Conservation (phyloP, 2,888 invertebrate genomes). For the Eupithecia insigniata region DNA sequence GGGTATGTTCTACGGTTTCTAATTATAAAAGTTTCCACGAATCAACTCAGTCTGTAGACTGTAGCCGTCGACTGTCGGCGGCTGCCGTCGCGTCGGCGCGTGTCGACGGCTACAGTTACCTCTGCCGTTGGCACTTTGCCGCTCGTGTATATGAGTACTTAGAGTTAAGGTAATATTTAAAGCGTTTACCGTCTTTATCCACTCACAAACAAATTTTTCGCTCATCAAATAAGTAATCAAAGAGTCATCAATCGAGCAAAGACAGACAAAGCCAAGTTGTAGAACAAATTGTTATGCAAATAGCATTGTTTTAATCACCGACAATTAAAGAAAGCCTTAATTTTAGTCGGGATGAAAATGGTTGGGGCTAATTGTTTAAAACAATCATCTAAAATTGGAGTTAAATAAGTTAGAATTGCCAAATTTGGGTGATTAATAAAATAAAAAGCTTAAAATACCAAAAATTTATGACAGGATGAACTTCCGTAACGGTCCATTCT, state of each 20-base stretch:
- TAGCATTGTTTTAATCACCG: constrained; percentile 14
- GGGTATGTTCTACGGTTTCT: constrained; percentile 1
- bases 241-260: background rate
- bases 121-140: too few relatives aligned
- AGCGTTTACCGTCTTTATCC: background rate
- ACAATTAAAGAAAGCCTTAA: constrained; percentile 14
- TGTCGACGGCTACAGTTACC: too few relatives aligned
- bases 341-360: constrained; percentile 10
- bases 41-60: background rate
- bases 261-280: constrained; percentile 9
- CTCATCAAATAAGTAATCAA: constrained; percentile 8
- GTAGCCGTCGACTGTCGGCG: too few relatives aligned
- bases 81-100: too few relatives aligned
- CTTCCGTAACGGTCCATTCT: background rate
- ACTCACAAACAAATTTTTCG: background rate
- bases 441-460: too few relatives aligned
- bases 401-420: too few relatives aligned
- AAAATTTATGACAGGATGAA: too few relatives aligned
- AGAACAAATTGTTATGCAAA: constrained; percentile 21
- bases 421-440: too few relatives aligned
- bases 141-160: too few relatives aligned
- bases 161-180: background rate
- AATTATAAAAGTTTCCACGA: background rate
- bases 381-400: background rate
- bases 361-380: constrained; percentile 9